Base-by-base conservation (phyloP, 2,888 invertebrate genomes). In the Pachliopta kotzebuea region DNA sequence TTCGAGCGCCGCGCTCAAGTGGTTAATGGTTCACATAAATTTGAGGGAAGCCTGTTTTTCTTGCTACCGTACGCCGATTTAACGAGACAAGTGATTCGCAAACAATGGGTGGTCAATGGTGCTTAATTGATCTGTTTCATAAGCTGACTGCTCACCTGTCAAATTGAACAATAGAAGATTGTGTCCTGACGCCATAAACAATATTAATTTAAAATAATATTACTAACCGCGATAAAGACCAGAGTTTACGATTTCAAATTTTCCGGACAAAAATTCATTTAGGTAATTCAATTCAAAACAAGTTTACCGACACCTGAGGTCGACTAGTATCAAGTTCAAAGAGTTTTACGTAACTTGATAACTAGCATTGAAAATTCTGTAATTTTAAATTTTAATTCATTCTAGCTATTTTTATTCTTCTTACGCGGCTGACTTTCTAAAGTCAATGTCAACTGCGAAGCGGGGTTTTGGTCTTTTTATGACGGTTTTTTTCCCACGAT, bases 51-150 rank as follows among this genome's bases (percentile, higher is more conserved):
- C 76, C 75, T 73, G 83, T 81, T 86, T 82, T 78, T 76, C 68
- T 70, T 70, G 72, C 72, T 70, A 69, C 70, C 71, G 66, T 62
- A 67, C 71, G 76, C 76, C 72, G 70, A 71, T 72, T 81, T 88
- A 87, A 87, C 80, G 83, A 88, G 84, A 83, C 81, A 76, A 78
- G 81, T 82, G 83, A 83, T 83, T 83, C 78, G 82, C 80, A 80
- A 72, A 85, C 85, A 88, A 87, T 85, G 85, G 84, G 83, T 81
- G 82, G 82, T 74, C 80, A 76, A 70, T 71, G 73, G 69, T 69
- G 56, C 71, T 76, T 77, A 81, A 86, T 82, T 86, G 82, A 85
- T 83, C 78, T 81, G 82, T 85, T 76, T 73, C 71, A 72, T 70
- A 74, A 65, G 70, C 67, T 45, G 62, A 60, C 62, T 61, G 61